phyloP scores from a whole-genome alignment of 1,140 invertebrate species.

The Caenorhabditis remanei region DNA sequence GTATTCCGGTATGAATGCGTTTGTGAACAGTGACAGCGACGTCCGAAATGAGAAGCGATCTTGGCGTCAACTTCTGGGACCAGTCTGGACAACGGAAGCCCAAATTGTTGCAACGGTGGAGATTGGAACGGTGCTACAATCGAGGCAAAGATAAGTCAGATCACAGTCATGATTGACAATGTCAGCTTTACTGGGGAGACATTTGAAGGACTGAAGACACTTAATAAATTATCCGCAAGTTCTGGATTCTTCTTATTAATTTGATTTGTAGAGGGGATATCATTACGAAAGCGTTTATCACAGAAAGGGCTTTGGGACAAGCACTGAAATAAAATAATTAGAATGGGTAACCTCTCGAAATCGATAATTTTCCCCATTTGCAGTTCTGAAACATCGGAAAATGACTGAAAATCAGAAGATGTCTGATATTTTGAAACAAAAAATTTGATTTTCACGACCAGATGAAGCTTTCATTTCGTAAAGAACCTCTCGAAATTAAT shows the following conservation, averaged over 20 bases:
- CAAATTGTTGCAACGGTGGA: slow-evolving; percentile 75
- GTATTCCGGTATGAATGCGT: slow-evolving; percentile 77
- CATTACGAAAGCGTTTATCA: slow-evolving; percentile 77
- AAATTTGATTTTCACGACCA: too few species aligned
- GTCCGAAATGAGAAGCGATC: slow-evolving; percentile 77
- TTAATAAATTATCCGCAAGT: slow-evolving; percentile 74
- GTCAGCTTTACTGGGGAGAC: slow-evolving; percentile 69
- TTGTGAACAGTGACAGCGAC: slow-evolving; percentile 74
- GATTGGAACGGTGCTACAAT: slow-evolving; percentile 76
- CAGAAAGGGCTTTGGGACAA: slow-evolving; percentile 77
- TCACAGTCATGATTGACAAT: slow-evolving; percentile 74
- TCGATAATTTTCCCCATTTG: too few species aligned
- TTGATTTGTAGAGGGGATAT: slow-evolving; percentile 77
- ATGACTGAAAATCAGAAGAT: too few species aligned
- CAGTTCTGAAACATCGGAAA: too few species aligned
- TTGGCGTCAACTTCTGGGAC: slow-evolving; percentile 76
- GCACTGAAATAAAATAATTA: slow-evolving; percentile 61
- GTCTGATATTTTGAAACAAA: too few species aligned
- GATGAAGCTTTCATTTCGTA: too few species aligned
- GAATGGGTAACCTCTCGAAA: too few species aligned
- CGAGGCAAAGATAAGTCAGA: slow-evolving; percentile 76
- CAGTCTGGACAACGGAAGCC: slow-evolving; percentile 77
- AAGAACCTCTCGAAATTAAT: too few species aligned
- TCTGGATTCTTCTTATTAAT: slow-evolving; percentile 74
- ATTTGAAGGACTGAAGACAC: slow-evolving; percentile 76